Evolutionary conservation across 2,113 vertebrate genomes (phyloP), one percentile per base, ranked within the genome.

Genomic region (Lethenteron camtschaticum): DNA sequence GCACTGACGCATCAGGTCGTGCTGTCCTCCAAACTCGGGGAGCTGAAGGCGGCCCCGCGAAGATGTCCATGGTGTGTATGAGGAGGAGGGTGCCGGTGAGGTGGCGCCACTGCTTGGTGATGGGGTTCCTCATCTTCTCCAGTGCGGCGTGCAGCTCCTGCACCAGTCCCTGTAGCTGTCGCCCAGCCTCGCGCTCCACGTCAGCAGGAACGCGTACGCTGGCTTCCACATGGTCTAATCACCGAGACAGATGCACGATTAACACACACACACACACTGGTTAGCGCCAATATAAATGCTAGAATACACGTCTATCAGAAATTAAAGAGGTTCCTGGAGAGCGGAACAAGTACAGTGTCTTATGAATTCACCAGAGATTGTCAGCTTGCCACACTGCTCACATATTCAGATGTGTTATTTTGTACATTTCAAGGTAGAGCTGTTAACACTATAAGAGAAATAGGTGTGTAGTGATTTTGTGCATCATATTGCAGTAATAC

Each of bases 141-240:
- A 99, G 80, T 56, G 89, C 92, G 0, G 78, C 77, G 78, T 99
- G 94, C 69, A 99, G 82, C 75, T 99, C 94, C 77, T 99, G 94
- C 78, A 95, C 88, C 73, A 99, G 0, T 99, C 94, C 0, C 92
- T 77, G 78, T 96, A 99, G 80, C 94, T 99, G 78, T 99, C 94
- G 0, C 94, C 94, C 5, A 99, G 81, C 81, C 95, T 91, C 71
- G 85, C 83, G 16, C 90, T 94, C 94, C 94, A 96, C 2, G 87
- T 96, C 10, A 99, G 82, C 71, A 99, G 80, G 75, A 96, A 96
- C 78, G 96, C 94, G 0, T 94, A 99, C 0, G 94, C 94, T 0
- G 94, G 92, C 74, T 99, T 99, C 94, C 92, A 99, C 92, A 99
- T 96, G 76, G 89, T 90, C 92, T 95, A 63, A 63, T 8, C 59